These are phyloP conservation scores for Aegithalos caudatus DNA, from an alignment of 2,113 vertebrate species.

Conservation along the genomic window DNA sequence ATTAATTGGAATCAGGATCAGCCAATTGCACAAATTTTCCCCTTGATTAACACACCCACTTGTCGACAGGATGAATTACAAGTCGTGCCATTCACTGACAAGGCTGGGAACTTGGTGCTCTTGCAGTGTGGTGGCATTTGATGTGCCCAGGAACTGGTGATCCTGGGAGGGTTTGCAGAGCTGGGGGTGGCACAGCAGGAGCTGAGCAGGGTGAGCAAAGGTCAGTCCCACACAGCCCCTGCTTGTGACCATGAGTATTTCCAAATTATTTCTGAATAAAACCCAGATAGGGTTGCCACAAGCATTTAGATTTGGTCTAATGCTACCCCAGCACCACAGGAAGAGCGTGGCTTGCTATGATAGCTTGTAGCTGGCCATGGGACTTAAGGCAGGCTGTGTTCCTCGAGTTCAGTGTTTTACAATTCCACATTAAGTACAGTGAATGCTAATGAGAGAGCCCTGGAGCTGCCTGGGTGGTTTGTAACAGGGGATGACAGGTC, in stretches of 20 bases:
- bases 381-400: background rate
- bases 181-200: background rate
- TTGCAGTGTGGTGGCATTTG: background rate
- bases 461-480: background rate
- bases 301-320: background rate
- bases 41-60: slow-evolving; percentile 47
- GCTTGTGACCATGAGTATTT: background rate
- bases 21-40: slow-evolving; percentile 48
- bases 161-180: background rate
- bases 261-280: background rate
- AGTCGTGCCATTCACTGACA: background rate
- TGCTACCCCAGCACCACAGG: background rate
- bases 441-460: background rate
- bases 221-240: accelerated
- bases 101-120: background rate
- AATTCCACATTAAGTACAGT: background rate
- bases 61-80: slow-evolving; percentile 28
- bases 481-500: background rate
- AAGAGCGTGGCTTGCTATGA: background rate
- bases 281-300: background rate
- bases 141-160: accelerated
- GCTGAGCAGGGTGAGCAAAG: background rate
- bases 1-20: slow-evolving; percentile 51
- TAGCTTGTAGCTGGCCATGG: background rate
- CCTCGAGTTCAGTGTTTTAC: background rate